Percentiles rank a stretch among this genome's conserved stretches.
Evolutionary conservation across 2,888 invertebrate genomes (phyloP).

Genomic region (Torymus aiolomorphi): DNA sequence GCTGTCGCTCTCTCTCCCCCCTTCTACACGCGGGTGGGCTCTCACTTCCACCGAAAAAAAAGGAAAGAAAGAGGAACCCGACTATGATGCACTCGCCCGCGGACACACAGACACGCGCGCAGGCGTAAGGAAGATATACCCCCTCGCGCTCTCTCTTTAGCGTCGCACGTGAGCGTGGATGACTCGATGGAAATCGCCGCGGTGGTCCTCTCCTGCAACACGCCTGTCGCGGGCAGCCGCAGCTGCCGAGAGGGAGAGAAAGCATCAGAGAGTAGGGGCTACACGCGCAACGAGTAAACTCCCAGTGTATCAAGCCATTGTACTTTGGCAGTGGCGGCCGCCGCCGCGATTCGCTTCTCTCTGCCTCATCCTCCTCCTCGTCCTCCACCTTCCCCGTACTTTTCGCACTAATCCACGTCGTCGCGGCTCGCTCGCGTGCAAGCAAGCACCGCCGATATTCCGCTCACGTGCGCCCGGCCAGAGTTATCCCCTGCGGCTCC

Average conservation of each 20-base stretch:
- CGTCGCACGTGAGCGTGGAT: constrained; percentile 24
- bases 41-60: neutral
- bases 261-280: too few species aligned
- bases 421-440: constrained; percentile 50
- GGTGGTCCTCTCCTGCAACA: neutral
- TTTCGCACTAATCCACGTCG: constrained; percentile 58
- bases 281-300: constrained; percentile 2
- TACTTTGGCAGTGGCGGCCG: neutral
- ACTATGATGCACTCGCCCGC: too few species aligned
- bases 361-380: too few species aligned
- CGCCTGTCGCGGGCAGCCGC: too few species aligned
- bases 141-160: neutral
- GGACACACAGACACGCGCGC: too few species aligned
- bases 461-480: constrained; percentile 60
- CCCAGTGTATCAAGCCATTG: constrained; percentile 43
- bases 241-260: too few species aligned
- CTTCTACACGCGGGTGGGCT: too few species aligned
- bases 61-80: neutral
- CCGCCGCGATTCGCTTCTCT: too few species aligned
- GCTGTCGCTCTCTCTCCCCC: too few species aligned
- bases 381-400: constrained; percentile 13
- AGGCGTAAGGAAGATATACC: constrained; percentile 25
- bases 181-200: constrained; percentile 39
- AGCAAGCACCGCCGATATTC: constrained; percentile 56
- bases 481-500: constrained; percentile 58